Evolutionary conservation across 2,797 vertebrate species (phyloP).

Genomic region (Helarctos malayanus): DNA sequence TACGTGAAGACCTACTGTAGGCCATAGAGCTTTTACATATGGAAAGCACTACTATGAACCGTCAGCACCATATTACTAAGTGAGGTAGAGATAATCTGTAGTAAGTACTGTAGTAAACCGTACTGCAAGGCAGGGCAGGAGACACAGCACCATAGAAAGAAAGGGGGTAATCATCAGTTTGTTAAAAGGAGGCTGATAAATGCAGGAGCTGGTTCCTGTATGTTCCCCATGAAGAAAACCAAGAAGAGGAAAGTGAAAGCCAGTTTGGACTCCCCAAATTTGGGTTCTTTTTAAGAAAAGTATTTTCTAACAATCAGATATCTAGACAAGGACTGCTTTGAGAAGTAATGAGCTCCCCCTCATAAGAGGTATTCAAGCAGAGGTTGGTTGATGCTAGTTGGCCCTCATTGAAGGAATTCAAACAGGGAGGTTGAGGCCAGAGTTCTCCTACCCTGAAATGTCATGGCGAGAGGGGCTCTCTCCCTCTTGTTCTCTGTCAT

Average conservation of each 20-base stretch:
- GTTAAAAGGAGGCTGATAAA: background rate
- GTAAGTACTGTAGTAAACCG: background rate
- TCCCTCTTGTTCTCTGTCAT: background rate
- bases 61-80: background rate
- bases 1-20: constrained; percentile 1
- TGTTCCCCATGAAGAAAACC: background rate
- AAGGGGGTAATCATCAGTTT: background rate
- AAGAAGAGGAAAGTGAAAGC: constrained; percentile 53
- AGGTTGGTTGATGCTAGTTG: background rate
- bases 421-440: background rate
- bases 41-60: constrained; percentile 24
- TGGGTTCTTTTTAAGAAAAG: constrained; percentile 55
- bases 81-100: background rate
- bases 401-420: background rate
- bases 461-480: background rate
- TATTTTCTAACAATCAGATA: constrained; percentile 53
- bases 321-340: background rate
- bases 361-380: constrained; percentile 44
- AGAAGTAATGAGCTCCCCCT: background rate
- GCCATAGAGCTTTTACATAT: background rate
- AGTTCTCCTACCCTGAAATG: background rate
- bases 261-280: constrained; percentile 40
- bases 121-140: background rate
- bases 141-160: background rate
- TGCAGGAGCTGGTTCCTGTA: background rate